These are phyloP conservation scores for Anadara kagoshimensis DNA, from an alignment of 1,140 invertebrate genomes.

Conservation along the genomic window DNA sequence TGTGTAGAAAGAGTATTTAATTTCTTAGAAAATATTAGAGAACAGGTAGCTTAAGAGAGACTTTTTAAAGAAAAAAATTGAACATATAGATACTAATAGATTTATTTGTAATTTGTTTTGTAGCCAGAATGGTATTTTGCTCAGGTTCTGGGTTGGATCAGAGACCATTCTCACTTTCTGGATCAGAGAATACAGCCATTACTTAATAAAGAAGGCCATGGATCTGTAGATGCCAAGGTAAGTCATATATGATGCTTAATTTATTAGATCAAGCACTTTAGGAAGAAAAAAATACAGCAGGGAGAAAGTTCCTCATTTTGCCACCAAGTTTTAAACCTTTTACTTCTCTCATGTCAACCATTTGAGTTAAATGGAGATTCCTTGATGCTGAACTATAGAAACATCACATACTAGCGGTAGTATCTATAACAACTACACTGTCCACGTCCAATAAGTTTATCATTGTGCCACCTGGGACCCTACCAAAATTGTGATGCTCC, in stretches of 20 bases:
- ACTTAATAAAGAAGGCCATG: slow-evolving; percentile 80
- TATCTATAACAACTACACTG: too few relatives aligned
- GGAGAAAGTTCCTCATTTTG: neutral
- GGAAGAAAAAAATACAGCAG: neutral
- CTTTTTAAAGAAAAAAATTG: too few relatives aligned
- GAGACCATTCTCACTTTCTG: slow-evolving; percentile 87
- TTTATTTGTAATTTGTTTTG: slow-evolving; percentile 29
- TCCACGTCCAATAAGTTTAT: too few relatives aligned
- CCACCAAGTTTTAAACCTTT: neutral
- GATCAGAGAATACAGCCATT: slow-evolving; percentile 86
- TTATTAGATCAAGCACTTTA: neutral
- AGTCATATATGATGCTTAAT: slow-evolving; percentile 17
- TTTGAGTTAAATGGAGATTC: neutral
- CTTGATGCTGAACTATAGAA: neutral
- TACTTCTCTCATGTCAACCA: neutral
- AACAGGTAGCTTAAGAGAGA: neutral
- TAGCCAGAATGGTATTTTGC: slow-evolving; percentile 93
- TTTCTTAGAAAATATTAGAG: neutral
- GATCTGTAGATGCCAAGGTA: slow-evolving; percentile 78
- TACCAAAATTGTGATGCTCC: too few relatives aligned
- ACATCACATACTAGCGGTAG: neutral
- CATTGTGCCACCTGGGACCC: too few relatives aligned
- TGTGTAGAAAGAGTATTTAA: too few relatives aligned
- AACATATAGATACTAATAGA: neutral
- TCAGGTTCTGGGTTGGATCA: slow-evolving; percentile 87